These are phyloP conservation scores for Agapostemon virescens DNA, from an alignment of 2,888 invertebrate species.

Conservation along the genomic window DNA sequence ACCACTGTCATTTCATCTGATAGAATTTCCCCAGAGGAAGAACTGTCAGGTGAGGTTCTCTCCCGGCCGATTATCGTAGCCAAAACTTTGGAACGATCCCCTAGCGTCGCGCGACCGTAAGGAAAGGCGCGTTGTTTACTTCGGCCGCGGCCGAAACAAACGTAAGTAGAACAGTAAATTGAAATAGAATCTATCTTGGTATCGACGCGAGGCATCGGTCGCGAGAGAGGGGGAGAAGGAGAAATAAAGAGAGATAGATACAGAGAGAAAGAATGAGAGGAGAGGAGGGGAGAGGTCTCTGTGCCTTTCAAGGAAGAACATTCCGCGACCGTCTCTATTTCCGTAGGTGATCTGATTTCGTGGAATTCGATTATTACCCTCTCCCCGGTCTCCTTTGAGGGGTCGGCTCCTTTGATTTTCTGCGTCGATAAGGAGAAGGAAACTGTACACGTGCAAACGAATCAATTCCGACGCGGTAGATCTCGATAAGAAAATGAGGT, in stretches of 20 bases:
- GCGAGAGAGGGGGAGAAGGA: neutral
- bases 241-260: too few relatives aligned
- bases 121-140: slow-evolving; percentile 18
- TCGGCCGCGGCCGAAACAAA: slow-evolving; percentile 19
- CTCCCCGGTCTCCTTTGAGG: slow-evolving; percentile 1
- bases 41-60: slow-evolving; percentile 31
- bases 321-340: slow-evolving; percentile 47
- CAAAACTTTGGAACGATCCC: slow-evolving; percentile 35
- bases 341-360: slow-evolving; percentile 55
- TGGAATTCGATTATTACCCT: slow-evolving; percentile 56
- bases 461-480: slow-evolving; percentile 28
- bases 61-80: slow-evolving; percentile 30
- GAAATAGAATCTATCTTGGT: slow-evolving; percentile 50
- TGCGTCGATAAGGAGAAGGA: slow-evolving; percentile 27
- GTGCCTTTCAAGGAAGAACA: slow-evolving; percentile 22
- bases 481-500: slow-evolving; percentile 37
- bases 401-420: slow-evolving; percentile 44
- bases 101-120: slow-evolving; percentile 11
- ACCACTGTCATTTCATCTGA: slow-evolving; percentile 5
- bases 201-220: slow-evolving; percentile 44
- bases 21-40: slow-evolving; percentile 45
- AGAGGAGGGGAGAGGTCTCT: neutral
- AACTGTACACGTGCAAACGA: slow-evolving; percentile 13
- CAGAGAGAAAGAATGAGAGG: too few relatives aligned
- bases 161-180: slow-evolving; percentile 51